Evolutionary conservation across 2,888 invertebrate species (phyloP), one percentile per base, ranked within the genome.

Genomic region (Panzeria rudis): DNA sequence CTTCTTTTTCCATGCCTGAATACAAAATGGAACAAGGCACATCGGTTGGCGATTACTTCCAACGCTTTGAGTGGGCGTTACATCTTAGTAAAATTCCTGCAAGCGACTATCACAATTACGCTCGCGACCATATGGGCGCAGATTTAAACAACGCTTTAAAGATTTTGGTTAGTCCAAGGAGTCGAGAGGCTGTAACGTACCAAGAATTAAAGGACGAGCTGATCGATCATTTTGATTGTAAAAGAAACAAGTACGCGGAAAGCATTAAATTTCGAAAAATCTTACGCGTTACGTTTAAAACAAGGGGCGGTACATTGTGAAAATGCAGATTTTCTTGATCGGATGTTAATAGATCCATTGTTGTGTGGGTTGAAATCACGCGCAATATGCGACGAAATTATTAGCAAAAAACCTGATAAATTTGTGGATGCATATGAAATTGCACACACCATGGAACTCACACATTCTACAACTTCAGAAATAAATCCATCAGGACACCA

Each of bases 91-190:
- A 83, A 50, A 66, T 86, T 15, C 11, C 52, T 0, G 61, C 8
- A 1, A 13, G n/a, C n/a, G 69, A 69, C 9, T 50, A 73, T 25
- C 62, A 68, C 11, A 77, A 78, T n/a, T 85, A 66, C 15, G 83
- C 77, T 29, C 76, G 73, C 17, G 83, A 83, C 5, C 69, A 86
- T n/a, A 85, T 85, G 78, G 81, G 80, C 0, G 11, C n/a, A 9
- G 83, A 85, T 20, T 47, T 86, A 7, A 85, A 83, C n/a, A 50
- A 66, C 23, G 80, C 78, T 0, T 29, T 81, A 2, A 86, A 85
- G 62, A 17, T 75, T 3, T 29, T 80, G 0, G 17, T 75, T 3
- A 75, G 71, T 71, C 76, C 83, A 3, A 47, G 35, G 11, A n/a
- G 20, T 5, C 71, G 71, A 25, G 61, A 79, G 15, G 6, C 20